phyloP scores from a whole-genome alignment of 2,888 invertebrate genomes.

The Andrena bucephala region DNA sequence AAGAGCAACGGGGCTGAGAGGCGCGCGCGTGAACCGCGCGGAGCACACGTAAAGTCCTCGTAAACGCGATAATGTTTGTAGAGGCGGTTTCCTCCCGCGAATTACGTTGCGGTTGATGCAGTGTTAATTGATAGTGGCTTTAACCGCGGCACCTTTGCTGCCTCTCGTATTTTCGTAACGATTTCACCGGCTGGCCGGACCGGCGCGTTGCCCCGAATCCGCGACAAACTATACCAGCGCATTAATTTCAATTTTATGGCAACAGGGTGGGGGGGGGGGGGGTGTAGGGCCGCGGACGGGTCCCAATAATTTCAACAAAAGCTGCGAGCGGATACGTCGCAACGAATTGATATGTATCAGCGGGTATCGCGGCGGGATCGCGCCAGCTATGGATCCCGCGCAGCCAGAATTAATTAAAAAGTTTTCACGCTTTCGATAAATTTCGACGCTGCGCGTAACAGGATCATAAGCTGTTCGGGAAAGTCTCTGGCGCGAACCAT shows the following conservation, averaged over 20 bases:
- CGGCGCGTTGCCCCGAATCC: background rate
- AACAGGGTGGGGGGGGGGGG: too few relatives aligned
- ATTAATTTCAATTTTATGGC: conserved; percentile 1
- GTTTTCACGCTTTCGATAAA: conserved; percentile 1
- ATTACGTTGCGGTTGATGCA: conserved; percentile 17
- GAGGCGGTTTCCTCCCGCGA: conserved; percentile 19
- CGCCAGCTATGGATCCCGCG: background rate
- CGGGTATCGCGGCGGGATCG: background rate
- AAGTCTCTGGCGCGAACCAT: background rate
- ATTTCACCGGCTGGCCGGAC: background rate
- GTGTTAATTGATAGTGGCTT: conserved; percentile 39
- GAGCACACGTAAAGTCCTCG: conserved; percentile 30
- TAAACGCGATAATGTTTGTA: conserved; percentile 41
- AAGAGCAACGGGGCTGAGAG: background rate
- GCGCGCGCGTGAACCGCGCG: background rate
- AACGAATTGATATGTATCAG: background rate
- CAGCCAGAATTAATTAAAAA: conserved; percentile 31
- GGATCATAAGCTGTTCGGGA: background rate
- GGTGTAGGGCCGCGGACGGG: background rate
- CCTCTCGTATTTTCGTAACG: conserved; percentile 1
- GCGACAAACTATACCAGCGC: background rate
- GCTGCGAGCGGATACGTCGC: background rate
- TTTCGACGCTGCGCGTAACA: background rate
- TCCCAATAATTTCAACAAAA: background rate
- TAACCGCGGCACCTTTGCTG: conserved; percentile 7